A percentile compares a stretch with the other conserved stretches of the same genome.
phyloP scores from a whole-genome alignment of 2,888 invertebrate species.

The Nemurella pictetii region DNA sequence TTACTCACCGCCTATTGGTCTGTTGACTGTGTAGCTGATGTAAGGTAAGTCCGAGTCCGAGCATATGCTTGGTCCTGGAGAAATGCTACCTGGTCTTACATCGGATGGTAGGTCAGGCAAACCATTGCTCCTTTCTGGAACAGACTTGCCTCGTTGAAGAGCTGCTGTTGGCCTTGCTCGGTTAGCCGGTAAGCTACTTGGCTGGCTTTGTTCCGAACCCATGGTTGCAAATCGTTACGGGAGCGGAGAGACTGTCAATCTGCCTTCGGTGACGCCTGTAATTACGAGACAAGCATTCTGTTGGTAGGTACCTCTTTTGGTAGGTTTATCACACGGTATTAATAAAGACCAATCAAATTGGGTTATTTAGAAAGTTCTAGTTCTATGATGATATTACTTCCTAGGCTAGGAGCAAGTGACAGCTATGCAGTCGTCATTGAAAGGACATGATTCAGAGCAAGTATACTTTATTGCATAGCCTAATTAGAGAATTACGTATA shows the following conservation, averaged over 20 bases:
- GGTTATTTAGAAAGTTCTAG: no score
- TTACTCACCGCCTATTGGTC: constrained; percentile 77
- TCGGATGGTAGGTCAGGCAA: constrained; percentile 50
- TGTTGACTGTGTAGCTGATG: constrained; percentile 86
- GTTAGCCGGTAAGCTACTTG: constrained; percentile 34
- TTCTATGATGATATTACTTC: no score
- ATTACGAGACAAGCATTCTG: not conserved
- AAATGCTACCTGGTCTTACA: constrained; percentile 70
- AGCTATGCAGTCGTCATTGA: not conserved
- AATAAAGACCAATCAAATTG: not conserved
- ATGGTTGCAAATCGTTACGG: constrained; percentile 38
- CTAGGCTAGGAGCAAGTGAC: no score
- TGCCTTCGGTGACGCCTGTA: not conserved
- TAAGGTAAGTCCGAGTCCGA: constrained; percentile 88
- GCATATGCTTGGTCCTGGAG: constrained; percentile 86
- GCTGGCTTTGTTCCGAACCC: constrained; percentile 50
- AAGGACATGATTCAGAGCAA: not conserved
- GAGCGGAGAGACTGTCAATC: not conserved
- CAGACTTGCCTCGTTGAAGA: constrained; percentile 46
- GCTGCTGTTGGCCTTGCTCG: constrained; percentile 24
- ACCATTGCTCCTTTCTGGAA: constrained; percentile 45
- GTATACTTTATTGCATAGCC: no score
- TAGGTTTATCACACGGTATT: not conserved
- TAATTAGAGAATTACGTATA: no score
- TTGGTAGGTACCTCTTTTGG: not conserved